phyloP scores from a whole-genome alignment of 2,113 vertebrate species.

The Pristiophorus japonicus region DNA sequence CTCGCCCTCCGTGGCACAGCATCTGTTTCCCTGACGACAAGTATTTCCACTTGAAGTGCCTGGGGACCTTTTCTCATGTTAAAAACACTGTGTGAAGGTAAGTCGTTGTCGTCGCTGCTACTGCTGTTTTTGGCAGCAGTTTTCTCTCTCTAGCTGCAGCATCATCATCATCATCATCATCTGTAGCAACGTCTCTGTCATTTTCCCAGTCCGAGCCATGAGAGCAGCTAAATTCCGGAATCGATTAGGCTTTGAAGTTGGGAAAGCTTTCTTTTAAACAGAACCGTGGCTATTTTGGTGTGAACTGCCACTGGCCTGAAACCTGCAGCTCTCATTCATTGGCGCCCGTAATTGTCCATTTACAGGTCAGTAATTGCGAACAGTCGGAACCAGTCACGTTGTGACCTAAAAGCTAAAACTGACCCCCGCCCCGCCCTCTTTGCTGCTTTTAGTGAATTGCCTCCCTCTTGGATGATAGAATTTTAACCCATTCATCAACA shows the following conservation, averaged over 20 bases:
- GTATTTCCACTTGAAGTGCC: background rate
- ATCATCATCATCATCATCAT: too few relatives aligned
- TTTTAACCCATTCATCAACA: constrained; percentile 23
- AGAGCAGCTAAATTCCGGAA: background rate
- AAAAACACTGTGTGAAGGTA: background rate
- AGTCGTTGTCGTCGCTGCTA: background rate
- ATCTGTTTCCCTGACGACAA: background rate
- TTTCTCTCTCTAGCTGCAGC: background rate
- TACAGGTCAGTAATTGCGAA: background rate
- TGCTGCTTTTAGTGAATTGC: background rate
- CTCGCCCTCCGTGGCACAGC: background rate
- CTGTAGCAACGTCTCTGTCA: background rate
- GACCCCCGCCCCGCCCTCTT: background rate
- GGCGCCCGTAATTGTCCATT: background rate
- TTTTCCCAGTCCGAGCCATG: background rate
- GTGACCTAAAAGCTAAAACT: background rate
- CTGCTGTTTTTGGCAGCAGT: background rate
- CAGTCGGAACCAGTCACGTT: background rate
- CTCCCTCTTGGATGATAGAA: background rate
- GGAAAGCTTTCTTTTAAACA: background rate
- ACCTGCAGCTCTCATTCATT: background rate
- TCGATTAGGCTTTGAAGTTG: background rate
- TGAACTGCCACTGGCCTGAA: background rate
- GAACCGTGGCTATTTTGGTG: background rate
- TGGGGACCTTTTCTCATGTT: background rate